Conservation (phyloP, 2,113 vertebrate genomes). For the Heloderma charlesbogerti region DNA sequence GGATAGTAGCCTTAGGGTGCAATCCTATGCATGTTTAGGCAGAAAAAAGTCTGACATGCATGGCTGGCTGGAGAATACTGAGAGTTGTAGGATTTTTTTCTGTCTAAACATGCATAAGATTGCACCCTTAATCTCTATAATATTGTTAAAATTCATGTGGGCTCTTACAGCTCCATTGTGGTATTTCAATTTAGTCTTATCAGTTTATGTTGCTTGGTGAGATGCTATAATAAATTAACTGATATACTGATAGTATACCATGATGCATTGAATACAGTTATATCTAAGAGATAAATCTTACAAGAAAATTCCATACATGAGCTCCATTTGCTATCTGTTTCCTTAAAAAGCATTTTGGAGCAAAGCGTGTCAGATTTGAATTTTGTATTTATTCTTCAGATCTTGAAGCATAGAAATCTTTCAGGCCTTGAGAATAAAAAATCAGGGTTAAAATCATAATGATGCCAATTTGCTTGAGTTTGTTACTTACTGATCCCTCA, state of each 20-base stretch:
- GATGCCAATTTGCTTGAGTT: background rate
- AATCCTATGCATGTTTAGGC: too few relatives aligned
- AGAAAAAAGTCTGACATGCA: too few relatives aligned
- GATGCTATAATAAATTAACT: background rate
- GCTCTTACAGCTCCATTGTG: background rate
- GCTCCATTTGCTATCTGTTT: constrained; percentile 23
- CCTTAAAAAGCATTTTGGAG: constrained; percentile 71
- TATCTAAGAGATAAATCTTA: constrained; percentile 29
- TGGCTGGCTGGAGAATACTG: too few relatives aligned
- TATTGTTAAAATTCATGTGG: constrained; percentile 42
- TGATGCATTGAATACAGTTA: constrained; percentile 1
- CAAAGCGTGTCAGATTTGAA: background rate
- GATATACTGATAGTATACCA: background rate
- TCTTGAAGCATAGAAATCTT: background rate
- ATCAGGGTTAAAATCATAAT: background rate
- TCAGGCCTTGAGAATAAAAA: background rate
- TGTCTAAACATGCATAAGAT: too few relatives aligned
- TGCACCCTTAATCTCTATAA: background rate
- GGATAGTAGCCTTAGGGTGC: too few relatives aligned
- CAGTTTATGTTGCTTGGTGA: background rate
- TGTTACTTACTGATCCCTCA: background rate
- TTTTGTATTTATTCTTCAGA: background rate
- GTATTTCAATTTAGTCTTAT: background rate
- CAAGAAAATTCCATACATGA: constrained; percentile 41
- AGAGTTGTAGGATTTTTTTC: too few relatives aligned